Evolutionary conservation across 2,888 invertebrate genomes (phyloP).

Genomic region (Smittia sp.): DNA sequence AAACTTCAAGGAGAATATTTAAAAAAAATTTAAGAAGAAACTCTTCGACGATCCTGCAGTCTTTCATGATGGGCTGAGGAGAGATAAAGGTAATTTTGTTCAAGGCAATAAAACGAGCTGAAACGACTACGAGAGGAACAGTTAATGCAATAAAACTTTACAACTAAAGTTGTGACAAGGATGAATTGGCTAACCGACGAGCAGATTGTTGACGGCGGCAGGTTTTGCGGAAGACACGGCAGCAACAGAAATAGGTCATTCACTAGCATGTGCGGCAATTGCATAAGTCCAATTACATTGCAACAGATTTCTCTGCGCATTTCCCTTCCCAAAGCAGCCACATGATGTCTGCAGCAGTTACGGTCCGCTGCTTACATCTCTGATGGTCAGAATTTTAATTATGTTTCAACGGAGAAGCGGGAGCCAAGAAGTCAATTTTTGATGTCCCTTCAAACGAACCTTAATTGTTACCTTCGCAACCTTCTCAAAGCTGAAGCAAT

Average conservation of each 20-base stretch:
- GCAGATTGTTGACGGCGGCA: too few relatives aligned
- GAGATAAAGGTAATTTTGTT: not conserved
- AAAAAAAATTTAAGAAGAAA: constrained; percentile 6
- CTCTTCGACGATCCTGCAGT: not conserved
- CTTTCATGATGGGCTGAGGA: not conserved
- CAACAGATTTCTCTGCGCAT: not conserved
- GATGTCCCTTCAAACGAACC: too few relatives aligned
- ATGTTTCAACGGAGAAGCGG: not conserved
- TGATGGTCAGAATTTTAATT: not conserved
- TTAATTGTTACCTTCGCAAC: too few relatives aligned
- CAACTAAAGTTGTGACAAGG: too few relatives aligned
- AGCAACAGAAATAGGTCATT: constrained; percentile 5
- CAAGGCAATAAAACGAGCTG: not conserved
- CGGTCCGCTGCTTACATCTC: constrained; percentile 31
- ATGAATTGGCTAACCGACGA: too few relatives aligned
- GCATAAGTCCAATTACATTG: not conserved
- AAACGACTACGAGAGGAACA: not conserved
- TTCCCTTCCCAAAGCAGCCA: not conserved
- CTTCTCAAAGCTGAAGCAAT: too few relatives aligned
- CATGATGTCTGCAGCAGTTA: not conserved
- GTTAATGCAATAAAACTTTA: constrained; percentile 3
- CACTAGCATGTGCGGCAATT: not conserved
- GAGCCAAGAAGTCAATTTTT: too few relatives aligned
- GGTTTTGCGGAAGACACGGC: not conserved
- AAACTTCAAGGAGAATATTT: not conserved